These are phyloP conservation scores for Drosophila colorata DNA, from an alignment of 2,888 invertebrate genomes.

Conservation along the genomic window DNA sequence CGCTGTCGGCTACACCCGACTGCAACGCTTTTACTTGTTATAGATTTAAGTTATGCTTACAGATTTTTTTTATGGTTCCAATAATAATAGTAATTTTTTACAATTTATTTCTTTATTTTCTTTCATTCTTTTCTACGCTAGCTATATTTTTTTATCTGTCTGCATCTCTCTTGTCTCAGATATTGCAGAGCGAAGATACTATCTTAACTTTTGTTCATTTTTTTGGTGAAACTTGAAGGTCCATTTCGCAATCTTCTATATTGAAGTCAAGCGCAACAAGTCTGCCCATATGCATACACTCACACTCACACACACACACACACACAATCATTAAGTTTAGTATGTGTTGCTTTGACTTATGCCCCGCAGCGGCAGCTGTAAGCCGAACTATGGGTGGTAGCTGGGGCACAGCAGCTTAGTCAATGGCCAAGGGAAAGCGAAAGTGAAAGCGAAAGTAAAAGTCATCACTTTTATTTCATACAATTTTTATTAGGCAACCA, in stretches of 20 bases:
- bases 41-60: too few species aligned
- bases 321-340: constrained; percentile 20
- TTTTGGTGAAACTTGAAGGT: constrained; percentile 22
- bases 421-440: constrained; percentile 9
- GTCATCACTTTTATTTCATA: constrained; percentile 81
- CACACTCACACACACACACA: background rate
- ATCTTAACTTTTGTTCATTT: constrained; percentile 1
- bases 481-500: constrained; percentile 76
- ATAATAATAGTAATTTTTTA: too few species aligned
- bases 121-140: too few species aligned
- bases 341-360: constrained; percentile 37
- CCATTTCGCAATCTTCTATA: constrained; percentile 5
- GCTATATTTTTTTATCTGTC: too few species aligned
- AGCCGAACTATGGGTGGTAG: constrained; percentile 17
- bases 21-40: too few species aligned
- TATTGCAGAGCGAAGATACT: too few species aligned
- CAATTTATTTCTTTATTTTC: too few species aligned
- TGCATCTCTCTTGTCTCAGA: too few species aligned
- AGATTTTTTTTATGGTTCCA: too few species aligned
- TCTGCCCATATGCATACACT: constrained; percentile 21
- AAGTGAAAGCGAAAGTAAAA: constrained; percentile 66
- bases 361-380: constrained; percentile 6
- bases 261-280: constrained; percentile 53
- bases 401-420: constrained; percentile 1
- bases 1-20: too few species aligned